Evolutionary conservation across 1,140 invertebrate species (phyloP), one percentile per base, ranked within the genome.

Genomic region (Stenopsyche tienmushanensis): DNA sequence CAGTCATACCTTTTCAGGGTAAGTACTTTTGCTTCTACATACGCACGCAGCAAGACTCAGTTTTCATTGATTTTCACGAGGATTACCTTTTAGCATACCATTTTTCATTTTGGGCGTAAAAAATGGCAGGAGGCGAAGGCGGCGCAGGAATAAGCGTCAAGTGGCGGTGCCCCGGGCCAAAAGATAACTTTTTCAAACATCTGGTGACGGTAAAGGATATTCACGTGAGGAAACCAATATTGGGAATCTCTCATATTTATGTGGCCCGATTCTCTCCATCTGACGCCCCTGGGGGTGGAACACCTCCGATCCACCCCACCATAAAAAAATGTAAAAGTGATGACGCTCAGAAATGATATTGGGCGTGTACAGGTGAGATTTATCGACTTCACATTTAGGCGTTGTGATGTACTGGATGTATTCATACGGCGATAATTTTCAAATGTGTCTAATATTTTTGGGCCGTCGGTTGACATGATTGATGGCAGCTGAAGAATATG

Each of bases 141-240:
- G n/a, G n/a, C n/a, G n/a, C n/a, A n/a, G n/a, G n/a, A n/a, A n/a
- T n/a, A n/a, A n/a, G n/a, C n/a, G n/a, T n/a, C n/a, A n/a, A n/a
- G n/a, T n/a, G n/a, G n/a, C n/a, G n/a, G n/a, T n/a, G 49, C 49
- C 18, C 13, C 7, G n/a, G 49, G 49, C 49, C 23, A 5, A n/a
- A 10, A 25, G 49, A 52, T 52, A 52, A 52, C 49, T 52, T 25
- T 52, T 52, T 52, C 18, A 20, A 52, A 52, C 20, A 20, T n/a
- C 20, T 25, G 20, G 49, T 25, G 20, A 21, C 49, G 18, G 1
- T 13, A 3, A 25, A 52, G 21, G 15, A 23, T 52, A 52, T 52
- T 52, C 49, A 13, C 15, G 18, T 21, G 25, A 52, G 23, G 25
- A 52, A 34, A 34, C 29, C 25, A 52, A 52, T 34, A 34, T 34